Base-by-base conservation (phyloP, 2,888 invertebrate species). In the Pheosia gnoma region DNA sequence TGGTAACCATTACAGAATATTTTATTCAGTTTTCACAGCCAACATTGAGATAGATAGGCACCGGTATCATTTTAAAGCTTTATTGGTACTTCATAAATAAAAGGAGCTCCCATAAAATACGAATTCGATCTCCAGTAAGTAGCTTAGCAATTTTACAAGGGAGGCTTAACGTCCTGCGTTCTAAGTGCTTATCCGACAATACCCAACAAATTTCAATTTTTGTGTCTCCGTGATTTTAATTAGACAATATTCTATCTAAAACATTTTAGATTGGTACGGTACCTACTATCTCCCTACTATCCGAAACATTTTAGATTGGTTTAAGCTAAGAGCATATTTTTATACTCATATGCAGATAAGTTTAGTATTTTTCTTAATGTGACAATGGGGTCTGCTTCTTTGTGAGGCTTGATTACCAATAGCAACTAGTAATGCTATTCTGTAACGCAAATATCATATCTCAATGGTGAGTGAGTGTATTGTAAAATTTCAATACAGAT, bases 131-230 rank as follows among this genome's bases (percentile, higher is more conserved):
- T 79, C 62, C 60, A 52, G 70, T 89, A 89, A 88, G 90, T 76
- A 84, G 88, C 88, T 90, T 89, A 89, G 81, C 83, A 85, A 87
- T 88, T 87, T 72, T 87, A 84, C 83, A 83, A 82, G 81, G 82
- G 81, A 72, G 82, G 87, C 86, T 87, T 84, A 81, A 69, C 77
- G 71, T 71, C 75, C 74, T 72, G 69, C 68, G 69, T 68, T 76
- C 75, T 78, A 76, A 77, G 74, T 76, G 73, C 75, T 84, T 82
- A 83, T 80, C 80, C 61, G 13, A 58, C 39, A 37, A 37, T 61
- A 61, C 37, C 38, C 49, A 57, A 39, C 9, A 39, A 52, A 59
- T 43, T 57, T 57, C 52, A 13, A 56, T 62, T 37, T 49, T 7
- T 4, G 9, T 57, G 13, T 25, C 37, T 6, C 45, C 36, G 7